Evolutionary conservation across 1,140 invertebrate genomes (phyloP), one percentile per base, ranked within the genome.

Genomic region (Brachionus rubens): DNA sequence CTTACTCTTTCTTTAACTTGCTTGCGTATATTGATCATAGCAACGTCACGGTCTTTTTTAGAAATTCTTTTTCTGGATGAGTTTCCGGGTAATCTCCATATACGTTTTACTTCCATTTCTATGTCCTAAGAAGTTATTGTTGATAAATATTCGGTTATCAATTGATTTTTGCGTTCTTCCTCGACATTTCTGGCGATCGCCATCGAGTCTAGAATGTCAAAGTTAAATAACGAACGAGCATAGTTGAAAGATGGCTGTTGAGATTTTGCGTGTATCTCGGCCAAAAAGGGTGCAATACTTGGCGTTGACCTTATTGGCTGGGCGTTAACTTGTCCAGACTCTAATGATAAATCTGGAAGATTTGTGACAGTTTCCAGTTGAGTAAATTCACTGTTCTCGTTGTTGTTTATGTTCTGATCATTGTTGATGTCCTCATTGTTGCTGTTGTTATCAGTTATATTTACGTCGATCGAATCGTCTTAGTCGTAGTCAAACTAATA

Each of bases 71-170:
- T 26, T 56, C 52, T 56, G 7, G 54, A 59, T 59, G 30, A 5
- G n/a, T 14, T 59, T 16, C 30, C 30, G 16, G n/a, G 12, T 10
- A 4, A n/a, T 59, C 2, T 12, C 28, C 54, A 40, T 9, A 59
- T n/a, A 16, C 54, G 54, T 33, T 59, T 59, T 59, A 59, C 54
- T 16, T 59, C 54, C 30, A 4, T 7, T n/a, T 59, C 54, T 5
- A 59, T 59, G 12, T 59, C 54, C 12, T 33, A 7, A 3, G 9
- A 16, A 5, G 28, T 59, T 33, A 36, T 59, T n/a, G 26, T 30
- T 12, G 26, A 26, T 36, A 14, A 33, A n/a, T 59, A 59, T 59
- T 54, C 19, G 9, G 12, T 26, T 14, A 7, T 50, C n/a, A 59
- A 33, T 33, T 59, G n/a, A 14, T 33, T 30, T 30, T 56, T 56